These are phyloP conservation scores for Alfaro cultratus DNA, from an alignment of 2,797 vertebrate genomes.

Conservation along the genomic window DNA sequence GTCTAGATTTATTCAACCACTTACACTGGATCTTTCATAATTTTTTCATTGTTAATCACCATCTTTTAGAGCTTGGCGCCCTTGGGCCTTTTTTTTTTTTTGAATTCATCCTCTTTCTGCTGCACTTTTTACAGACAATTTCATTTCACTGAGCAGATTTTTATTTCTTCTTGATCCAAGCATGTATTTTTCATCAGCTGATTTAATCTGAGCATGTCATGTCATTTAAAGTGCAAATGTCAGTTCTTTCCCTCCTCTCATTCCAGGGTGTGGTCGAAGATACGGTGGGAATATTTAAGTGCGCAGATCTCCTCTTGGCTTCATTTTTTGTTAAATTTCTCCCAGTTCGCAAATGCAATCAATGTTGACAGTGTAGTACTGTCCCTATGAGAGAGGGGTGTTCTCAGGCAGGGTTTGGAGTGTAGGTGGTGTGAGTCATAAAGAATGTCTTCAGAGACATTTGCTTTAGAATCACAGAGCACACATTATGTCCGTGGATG, in stretches of 20 bases:
- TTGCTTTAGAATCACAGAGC: slow-evolving; percentile 64
- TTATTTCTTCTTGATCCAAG: slow-evolving; percentile 8
- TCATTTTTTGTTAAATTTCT: slow-evolving; percentile 51
- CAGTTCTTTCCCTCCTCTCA: slow-evolving; percentile 27
- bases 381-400: slow-evolving; percentile 46
- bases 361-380: slow-evolving; percentile 63
- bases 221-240: slow-evolving; percentile 33
- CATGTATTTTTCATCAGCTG: slow-evolving; percentile 11
- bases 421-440: slow-evolving; percentile 79
- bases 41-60: slow-evolving; percentile 21
- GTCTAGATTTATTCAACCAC: slow-evolving; percentile 39
- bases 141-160: slow-evolving; percentile 8
- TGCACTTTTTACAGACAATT: slow-evolving; percentile 6
- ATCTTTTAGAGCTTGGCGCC: slow-evolving; percentile 12
- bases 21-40: slow-evolving; percentile 29
- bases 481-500: slow-evolving; percentile 62
- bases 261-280: slow-evolving; percentile 64
- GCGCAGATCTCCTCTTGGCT: slow-evolving; percentile 54
- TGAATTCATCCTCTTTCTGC: background rate
- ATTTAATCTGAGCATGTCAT: slow-evolving; percentile 16
- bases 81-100: slow-evolving; percentile 1
- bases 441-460: slow-evolving; percentile 64
- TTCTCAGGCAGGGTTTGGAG: slow-evolving; percentile 59
- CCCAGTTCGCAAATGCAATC: slow-evolving; percentile 42
- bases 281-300: slow-evolving; percentile 50